A percentile compares a stretch with the other conserved stretches of the same genome.
Evolutionary conservation across 2,113 vertebrate species (phyloP).

Genomic region (Plecturocebus donacophilus): DNA sequence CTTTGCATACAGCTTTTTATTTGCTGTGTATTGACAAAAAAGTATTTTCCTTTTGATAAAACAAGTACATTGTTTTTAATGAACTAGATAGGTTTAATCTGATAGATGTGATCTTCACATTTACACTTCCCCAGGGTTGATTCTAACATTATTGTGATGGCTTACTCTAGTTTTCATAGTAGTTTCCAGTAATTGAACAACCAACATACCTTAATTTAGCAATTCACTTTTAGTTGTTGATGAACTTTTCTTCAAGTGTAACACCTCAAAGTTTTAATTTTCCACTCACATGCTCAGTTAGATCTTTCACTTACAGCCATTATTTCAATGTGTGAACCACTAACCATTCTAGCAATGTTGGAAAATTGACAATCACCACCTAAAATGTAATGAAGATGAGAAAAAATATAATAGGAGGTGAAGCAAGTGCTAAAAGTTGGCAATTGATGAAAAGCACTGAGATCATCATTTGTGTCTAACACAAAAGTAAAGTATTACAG

Average conservation of each 20-base stretch:
- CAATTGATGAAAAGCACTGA: not conserved
- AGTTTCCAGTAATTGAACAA: not conserved
- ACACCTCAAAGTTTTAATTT: slow-evolving; percentile 9
- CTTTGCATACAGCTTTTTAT: not conserved
- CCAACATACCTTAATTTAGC: not conserved
- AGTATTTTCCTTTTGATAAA: not conserved
- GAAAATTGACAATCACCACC: not conserved
- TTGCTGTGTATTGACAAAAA: not conserved
- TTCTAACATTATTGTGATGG: not conserved
- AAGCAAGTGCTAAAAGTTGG: not conserved
- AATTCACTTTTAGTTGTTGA: slow-evolving; percentile 2
- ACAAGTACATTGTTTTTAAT: not conserved
- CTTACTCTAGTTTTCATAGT: not conserved
- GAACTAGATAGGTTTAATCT: not conserved
- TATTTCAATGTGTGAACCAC: not conserved
- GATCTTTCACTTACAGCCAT: not conserved
- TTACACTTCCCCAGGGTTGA: not conserved
- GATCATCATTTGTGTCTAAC: not conserved
- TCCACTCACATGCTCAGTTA: not conserved
- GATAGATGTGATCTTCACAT: not conserved
- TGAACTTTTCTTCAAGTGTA: slow-evolving; percentile 24
- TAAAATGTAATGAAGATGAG: slow-evolving; percentile 33
- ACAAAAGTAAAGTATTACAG: not conserved
- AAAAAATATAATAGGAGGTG: not conserved
- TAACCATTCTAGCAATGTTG: not conserved